Evolutionary conservation across 2,888 invertebrate species (phyloP).

Genomic region (Mythimna ferrago): DNA sequence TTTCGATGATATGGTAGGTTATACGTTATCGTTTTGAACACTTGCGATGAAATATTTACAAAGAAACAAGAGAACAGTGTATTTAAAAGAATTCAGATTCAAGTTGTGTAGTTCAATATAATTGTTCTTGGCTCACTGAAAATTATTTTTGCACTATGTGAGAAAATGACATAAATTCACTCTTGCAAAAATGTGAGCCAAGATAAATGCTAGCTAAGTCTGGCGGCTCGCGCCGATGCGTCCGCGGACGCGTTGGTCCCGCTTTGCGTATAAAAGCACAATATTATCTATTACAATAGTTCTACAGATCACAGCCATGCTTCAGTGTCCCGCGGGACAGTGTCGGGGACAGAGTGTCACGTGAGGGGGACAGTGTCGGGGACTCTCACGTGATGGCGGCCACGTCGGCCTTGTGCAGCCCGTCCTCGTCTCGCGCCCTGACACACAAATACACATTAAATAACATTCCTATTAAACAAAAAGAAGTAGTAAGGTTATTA

Average conservation of each 20-base stretch:
- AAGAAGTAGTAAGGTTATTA: too few relatives aligned
- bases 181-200: conserved; percentile 48
- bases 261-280: conserved; percentile 78
- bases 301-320: conserved; percentile 89
- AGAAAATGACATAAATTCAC: conserved; percentile 35
- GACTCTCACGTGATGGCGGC: conserved; percentile 71
- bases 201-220: conserved; percentile 58
- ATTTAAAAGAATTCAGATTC: conserved; percentile 52
- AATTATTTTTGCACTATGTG: conserved; percentile 46
- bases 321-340: conserved; percentile 73
- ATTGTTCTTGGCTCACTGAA: conserved; percentile 45
- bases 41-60: conserved; percentile 64
- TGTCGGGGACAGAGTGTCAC: conserved; percentile 53
- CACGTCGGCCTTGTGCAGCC: conserved; percentile 80
- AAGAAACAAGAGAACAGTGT: conserved; percentile 48
- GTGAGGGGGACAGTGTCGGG: conserved; percentile 2
- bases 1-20: conserved; percentile 65
- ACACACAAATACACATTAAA: not conserved
- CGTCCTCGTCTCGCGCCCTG: conserved; percentile 87
- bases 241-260: conserved; percentile 77
- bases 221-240: conserved; percentile 1
- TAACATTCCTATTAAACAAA: not conserved
- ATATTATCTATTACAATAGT: conserved; percentile 77
- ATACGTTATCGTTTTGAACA: conserved; percentile 60
- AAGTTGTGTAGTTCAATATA: conserved; percentile 46